phyloP scores from a whole-genome alignment of 2,888 invertebrate species.

The Microplitis manilae region DNA sequence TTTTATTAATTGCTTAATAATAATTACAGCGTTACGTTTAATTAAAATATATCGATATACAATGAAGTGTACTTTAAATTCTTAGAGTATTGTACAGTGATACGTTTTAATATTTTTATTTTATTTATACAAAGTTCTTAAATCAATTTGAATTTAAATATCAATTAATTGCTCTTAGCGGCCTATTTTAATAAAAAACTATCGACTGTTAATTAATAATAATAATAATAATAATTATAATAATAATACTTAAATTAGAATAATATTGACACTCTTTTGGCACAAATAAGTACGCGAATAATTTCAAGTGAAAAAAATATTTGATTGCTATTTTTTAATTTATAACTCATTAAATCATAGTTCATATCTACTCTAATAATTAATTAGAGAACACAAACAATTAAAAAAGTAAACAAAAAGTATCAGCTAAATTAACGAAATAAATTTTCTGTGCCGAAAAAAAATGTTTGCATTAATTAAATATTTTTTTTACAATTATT shows the following conservation, averaged over 20 bases:
- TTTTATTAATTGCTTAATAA: neutral
- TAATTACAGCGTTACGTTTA: neutral
- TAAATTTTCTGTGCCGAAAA: neutral
- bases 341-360: neutral
- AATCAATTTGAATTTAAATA: neutral
- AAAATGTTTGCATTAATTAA: slow-evolving; percentile 2
- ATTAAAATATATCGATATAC: neutral
- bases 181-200: neutral
- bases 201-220: neutral
- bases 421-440: neutral
- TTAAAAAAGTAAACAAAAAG: neutral
- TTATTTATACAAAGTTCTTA: neutral
- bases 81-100: slow-evolving; percentile 30
- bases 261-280: neutral
- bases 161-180: neutral
- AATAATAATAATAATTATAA: neutral
- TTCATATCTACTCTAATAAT: neutral
- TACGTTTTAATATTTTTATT: neutral
- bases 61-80: neutral
- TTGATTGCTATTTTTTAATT: neutral
- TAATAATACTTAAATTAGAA: neutral
- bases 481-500: neutral
- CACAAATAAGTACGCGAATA: neutral
- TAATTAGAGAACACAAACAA: neutral
- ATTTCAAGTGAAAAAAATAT: neutral